Base-by-base conservation (phyloP, 2,113 vertebrate genomes). In the Coptodon rendalli region DNA sequence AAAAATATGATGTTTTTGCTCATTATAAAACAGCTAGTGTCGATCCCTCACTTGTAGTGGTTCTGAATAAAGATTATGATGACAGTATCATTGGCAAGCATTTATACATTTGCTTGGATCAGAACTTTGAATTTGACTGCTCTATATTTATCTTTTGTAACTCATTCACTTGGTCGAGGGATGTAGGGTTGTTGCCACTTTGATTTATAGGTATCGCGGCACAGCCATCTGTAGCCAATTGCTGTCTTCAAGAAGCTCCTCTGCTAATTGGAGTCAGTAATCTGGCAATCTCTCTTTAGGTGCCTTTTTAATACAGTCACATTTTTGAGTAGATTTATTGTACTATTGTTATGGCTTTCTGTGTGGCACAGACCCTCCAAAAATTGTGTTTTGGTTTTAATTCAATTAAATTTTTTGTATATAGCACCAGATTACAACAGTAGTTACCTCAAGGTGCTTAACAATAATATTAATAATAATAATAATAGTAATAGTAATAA, bases 111-210 rank as follows among this genome's bases (percentile, higher is more conserved):
- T 50, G 24, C 6, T 48, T 76, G 24, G 43, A 29, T 76, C 43
- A 31, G 16, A 76, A 76, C 71, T 76, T 76, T 76, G 40, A 76
- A 76, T 48, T 48, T 76, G 6, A 29, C 40, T 12, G 6, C 24
- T 73, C 38, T 45, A 27, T 24, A 71, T 71, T 71, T 66, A 66
- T 71, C 22, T 73, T 73, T 43, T 24, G 59, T 63, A 63, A 34
- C 6, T 63, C 59, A 63, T 11, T 27, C 22, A 27, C 3, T 24
- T 16, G 38, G 38, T 43, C 1, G 7, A 71, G 7, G n/a, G 38
- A 43, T 22, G 2, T 43, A 71, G 34, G 38, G 38, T 5, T 4
- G 38, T 73, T 73, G 3, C 66, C 38, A 16, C 22, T 73, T 73
- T 73, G 66, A 45, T 45, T 73, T 14, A 73, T 73, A 27, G 22